Evolutionary conservation across 2,888 invertebrate species (phyloP), one percentile per base, ranked within the genome.

Genomic region (Scaptomyza cyrtandrae): DNA sequence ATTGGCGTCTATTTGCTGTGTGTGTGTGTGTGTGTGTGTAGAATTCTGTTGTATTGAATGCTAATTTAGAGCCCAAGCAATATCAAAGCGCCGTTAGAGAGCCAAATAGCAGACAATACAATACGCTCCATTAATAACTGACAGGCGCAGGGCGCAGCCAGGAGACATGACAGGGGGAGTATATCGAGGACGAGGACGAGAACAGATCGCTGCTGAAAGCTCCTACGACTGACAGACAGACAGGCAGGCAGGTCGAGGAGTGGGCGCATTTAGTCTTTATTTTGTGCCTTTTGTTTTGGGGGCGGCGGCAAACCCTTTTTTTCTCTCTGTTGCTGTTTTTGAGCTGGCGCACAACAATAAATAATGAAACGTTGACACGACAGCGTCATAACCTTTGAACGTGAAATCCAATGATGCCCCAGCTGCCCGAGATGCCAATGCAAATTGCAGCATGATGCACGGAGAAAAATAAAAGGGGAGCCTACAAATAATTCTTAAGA

Each of bases 341-440:
- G n/a, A 41, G 41, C 41, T 43, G 44, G 60, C 64, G 46, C 37
- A 58, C 75, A 81, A 90, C 84, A 88, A 90, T 90, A 91, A 90
- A 90, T 89, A 90, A 90, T 89, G 80, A 86, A 90, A 91, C 81
- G 89, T 87, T 90, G 91, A 90, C 90, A 91, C 87, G 91, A 89
- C 90, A 85, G 89, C 90, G 90, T 91, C 90, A 89, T 91, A 90
- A 90, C 90, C 90, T 90, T 90, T 91, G 91, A 91, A 90, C 90
- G 89, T 89, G 87, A 89, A 88, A 86, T 80, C 65, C 60, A 41
- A 58, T 27, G 67, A 24, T 35, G 50, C 44, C 48, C 33, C 53
- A 63, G 41, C 39, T 43, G 62, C 50, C 43, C 55, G 41, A 50
- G 56, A 57, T 46, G 53, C 16, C 39, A 62, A 79, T 72, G 73